These are phyloP conservation scores for Spialia ferax DNA, from an alignment of 2,888 invertebrate species.

Conservation along the genomic window DNA sequence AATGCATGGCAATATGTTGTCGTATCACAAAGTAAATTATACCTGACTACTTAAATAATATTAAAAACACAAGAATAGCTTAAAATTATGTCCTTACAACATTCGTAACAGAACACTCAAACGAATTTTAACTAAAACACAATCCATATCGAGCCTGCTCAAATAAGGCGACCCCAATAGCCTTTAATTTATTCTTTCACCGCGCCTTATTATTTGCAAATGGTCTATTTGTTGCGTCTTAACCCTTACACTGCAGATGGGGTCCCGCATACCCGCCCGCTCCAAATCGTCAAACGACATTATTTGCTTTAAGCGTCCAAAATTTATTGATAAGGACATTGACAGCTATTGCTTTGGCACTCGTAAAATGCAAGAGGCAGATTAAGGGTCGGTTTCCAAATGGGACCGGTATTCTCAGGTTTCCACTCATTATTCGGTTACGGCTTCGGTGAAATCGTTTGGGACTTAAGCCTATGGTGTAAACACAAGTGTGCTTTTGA, in stretches of 20 bases:
- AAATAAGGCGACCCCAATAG: conserved; percentile 28
- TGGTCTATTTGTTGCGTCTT: conserved; percentile 86
- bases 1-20: too few relatives aligned
- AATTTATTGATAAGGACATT: conserved; percentile 86
- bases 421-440: conserved; percentile 67
- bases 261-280: conserved; percentile 77
- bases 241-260: conserved; percentile 84
- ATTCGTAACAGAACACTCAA: not conserved
- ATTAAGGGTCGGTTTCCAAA: conserved; percentile 84
- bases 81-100: too few relatives aligned
- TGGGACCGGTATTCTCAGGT: conserved; percentile 74
- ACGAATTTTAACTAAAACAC: conserved; percentile 16
- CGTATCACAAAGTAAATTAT: too few relatives aligned
- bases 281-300: conserved; percentile 83
- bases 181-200: conserved; percentile 85
- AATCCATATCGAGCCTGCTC: conserved; percentile 17
- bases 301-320: conserved; percentile 78
- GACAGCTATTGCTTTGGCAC: conserved; percentile 82
- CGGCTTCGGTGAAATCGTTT: conserved; percentile 63
- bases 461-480: conserved; percentile 44
- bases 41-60: too few relatives aligned
- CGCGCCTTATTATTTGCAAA: conserved; percentile 87
- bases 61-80: too few relatives aligned
- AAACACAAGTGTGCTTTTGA: conserved; percentile 21
- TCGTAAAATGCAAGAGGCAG: conserved; percentile 83